phyloP scores from a whole-genome alignment of 2,113 vertebrate species.

The Aldabrachelys gigantea region DNA sequence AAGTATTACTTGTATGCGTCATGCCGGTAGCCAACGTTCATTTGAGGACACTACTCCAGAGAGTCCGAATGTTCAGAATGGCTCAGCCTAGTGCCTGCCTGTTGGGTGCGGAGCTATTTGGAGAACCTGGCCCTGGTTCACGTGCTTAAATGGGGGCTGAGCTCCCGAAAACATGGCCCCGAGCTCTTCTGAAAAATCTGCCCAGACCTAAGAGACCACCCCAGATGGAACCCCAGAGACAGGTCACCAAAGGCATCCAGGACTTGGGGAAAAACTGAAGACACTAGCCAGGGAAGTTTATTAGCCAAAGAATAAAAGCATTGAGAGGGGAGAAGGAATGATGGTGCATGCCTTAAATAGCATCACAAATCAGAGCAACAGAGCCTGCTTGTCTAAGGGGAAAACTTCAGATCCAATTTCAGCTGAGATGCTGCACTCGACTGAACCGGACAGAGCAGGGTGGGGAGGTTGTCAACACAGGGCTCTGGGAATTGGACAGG shows the following conservation, averaged over 20 bases:
- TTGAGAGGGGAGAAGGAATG: not conserved
- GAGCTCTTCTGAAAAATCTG: not conserved
- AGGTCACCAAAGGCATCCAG: not conserved
- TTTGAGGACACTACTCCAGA: not conserved
- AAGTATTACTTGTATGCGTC: not conserved
- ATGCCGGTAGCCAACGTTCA: not conserved
- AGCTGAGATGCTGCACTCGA: rapidly evolving
- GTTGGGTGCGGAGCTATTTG: not conserved
- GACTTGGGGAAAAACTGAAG: not conserved
- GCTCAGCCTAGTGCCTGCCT: not conserved
- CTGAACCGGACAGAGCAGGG: not conserved
- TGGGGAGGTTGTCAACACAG: not conserved
- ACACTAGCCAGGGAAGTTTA: not conserved
- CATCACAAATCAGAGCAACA: rapidly evolving
- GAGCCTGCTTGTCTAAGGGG: not conserved
- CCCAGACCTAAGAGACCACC: not conserved
- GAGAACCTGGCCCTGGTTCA: not conserved
- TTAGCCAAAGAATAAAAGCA: not conserved
- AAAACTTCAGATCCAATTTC: not conserved
- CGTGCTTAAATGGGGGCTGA: not conserved
- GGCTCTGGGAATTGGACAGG: not conserved
- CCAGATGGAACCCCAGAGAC: not conserved
- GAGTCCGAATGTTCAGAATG: not conserved
- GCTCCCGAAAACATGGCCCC: not conserved
- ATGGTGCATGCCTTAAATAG: not conserved